phyloP scores from a whole-genome alignment of 2,113 vertebrate genomes.

The Dipodomys spectabilis region DNA sequence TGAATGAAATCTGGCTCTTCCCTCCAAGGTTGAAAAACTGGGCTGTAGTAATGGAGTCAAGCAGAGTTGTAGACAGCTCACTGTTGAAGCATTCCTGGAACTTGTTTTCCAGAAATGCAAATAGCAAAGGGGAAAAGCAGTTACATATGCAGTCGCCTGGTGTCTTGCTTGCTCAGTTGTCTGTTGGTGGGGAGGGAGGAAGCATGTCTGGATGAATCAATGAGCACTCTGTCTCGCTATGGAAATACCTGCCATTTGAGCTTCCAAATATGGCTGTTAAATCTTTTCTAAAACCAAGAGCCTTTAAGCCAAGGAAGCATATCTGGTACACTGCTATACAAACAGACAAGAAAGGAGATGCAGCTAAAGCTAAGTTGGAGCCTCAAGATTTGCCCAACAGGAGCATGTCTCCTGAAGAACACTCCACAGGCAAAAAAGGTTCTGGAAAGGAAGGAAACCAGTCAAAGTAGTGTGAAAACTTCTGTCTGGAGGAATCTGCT shows the following conservation, averaged over 20 bases:
- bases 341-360: neutral
- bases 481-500: neutral
- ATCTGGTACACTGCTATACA: neutral
- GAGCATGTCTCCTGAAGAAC: neutral
- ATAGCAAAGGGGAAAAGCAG: neutral
- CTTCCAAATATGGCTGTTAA: neutral
- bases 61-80: neutral
- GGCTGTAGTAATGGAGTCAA: neutral
- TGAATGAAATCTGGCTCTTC: conserved; percentile 21
- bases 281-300: neutral
- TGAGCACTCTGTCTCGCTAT: neutral
- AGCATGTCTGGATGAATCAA: neutral
- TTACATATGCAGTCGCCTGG: neutral
- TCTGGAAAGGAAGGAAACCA: neutral
- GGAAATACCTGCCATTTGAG: neutral
- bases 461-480: neutral
- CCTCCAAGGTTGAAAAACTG: neutral
- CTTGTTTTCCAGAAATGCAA: neutral
- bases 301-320: neutral
- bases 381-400: neutral
- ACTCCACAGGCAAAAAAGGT: neutral
- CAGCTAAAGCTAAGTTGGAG: neutral
- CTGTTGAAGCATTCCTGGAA: neutral
- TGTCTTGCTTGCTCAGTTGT: neutral
- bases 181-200: neutral